phyloP scores from a whole-genome alignment of 2,797 vertebrate species.

The Microctenopoma stevenorrisi region DNA sequence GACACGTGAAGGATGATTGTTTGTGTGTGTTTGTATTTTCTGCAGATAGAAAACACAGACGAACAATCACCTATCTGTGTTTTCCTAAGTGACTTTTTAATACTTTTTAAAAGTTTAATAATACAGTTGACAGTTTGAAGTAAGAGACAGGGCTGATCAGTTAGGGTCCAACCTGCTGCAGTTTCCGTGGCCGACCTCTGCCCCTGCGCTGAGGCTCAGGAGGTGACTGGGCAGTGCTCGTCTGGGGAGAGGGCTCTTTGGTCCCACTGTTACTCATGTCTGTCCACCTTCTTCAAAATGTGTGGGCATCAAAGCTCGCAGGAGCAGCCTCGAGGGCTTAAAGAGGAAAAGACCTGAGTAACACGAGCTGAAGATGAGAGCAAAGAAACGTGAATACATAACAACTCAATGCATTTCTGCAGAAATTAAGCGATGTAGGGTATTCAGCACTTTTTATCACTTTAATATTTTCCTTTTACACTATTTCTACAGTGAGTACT shows the following conservation, averaged over 20 bases:
- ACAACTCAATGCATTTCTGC: constrained; percentile 11
- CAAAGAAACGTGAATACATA: constrained; percentile 7
- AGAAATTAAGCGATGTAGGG: constrained; percentile 9
- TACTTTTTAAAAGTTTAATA: neutral
- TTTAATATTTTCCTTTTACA: constrained; percentile 13
- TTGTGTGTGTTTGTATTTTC: neutral
- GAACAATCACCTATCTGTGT: neutral
- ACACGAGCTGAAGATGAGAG: constrained; percentile 47
- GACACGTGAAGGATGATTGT: neutral
- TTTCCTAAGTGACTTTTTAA: neutral
- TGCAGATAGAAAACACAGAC: neutral
- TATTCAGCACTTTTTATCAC: neutral
- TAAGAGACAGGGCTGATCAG: neutral
- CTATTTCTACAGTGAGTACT: constrained; percentile 10
- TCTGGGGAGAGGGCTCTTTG: constrained; percentile 77
- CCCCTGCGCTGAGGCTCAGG: constrained; percentile 79
- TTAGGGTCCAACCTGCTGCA: constrained; percentile 74
- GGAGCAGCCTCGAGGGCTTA: constrained; percentile 67
- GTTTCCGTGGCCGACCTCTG: constrained; percentile 85
- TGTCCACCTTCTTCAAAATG: constrained; percentile 74
- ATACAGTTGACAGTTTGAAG: neutral
- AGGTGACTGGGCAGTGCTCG: constrained; percentile 69
- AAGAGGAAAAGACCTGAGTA: constrained; percentile 59
- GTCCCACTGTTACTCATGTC: constrained; percentile 83
- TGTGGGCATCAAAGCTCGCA: constrained; percentile 79